Conservation (phyloP, 2,797 vertebrate genomes). For the Sebastes matsubarae region DNA sequence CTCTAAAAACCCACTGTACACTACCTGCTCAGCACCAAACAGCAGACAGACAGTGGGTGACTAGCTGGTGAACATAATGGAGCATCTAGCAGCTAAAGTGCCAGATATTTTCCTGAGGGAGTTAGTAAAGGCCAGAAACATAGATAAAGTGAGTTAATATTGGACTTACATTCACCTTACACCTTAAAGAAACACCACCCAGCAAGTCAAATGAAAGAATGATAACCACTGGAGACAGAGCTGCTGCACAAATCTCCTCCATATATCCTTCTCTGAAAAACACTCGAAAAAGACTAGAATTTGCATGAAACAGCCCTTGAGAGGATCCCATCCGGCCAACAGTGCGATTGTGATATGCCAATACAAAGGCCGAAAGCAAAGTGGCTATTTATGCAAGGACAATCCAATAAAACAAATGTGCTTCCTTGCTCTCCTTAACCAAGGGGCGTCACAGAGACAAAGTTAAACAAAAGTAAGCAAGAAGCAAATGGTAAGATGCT, state of each 20-base stretch:
- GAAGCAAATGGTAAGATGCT: neutral
- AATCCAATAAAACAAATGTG: neutral
- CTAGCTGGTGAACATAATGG: neutral
- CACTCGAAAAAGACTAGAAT: neutral
- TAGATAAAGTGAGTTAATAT: neutral
- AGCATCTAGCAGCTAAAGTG: neutral
- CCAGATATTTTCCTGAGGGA: neutral
- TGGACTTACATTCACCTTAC: neutral
- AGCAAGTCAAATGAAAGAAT: neutral
- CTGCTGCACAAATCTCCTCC: neutral
- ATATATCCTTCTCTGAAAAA: neutral
- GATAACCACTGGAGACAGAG: neutral
- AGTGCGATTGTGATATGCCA: neutral
- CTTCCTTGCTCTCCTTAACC: neutral
- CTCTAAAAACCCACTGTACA: neutral
- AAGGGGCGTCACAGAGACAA: neutral
- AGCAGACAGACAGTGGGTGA: neutral
- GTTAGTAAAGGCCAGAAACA: neutral
- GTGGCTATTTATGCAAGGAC: slow-evolving; percentile 10
- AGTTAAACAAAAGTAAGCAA: neutral
- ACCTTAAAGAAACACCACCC: neutral
- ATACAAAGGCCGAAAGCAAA: slow-evolving; percentile 11
- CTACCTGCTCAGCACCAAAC: neutral
- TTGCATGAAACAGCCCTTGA: neutral
- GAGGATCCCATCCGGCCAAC: neutral